Base-by-base conservation (phyloP, 2,113 vertebrate genomes). In the Macrotis lagotis region DNA sequence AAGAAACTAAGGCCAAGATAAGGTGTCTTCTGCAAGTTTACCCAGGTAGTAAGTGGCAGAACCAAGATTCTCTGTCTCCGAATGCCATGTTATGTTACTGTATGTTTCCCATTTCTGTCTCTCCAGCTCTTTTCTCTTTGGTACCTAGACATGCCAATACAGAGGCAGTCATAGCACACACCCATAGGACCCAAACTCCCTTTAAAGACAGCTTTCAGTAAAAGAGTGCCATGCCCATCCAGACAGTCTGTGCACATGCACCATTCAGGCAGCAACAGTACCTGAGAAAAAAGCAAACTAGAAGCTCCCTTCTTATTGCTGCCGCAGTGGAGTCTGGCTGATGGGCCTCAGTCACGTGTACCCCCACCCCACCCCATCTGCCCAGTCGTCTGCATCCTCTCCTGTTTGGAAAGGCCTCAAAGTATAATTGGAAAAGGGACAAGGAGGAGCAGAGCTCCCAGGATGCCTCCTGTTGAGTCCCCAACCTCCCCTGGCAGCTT, bases 381-480 rank as follows among this genome's bases (percentile, higher is more conserved):
- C 25, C 90, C 47, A 11, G 90, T 2, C 44, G 16, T 83, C 66
- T 44, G 53, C 89, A 0, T 0, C 12, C 9, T 48, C 55, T 4
- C 66, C 25, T 48, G 44, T 51, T 51, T 89, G 66, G 11, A 31
- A 37, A 50, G 55, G 89, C 44, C 11, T 3, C 48, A 37, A 88
- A n/a, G 90, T 94, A 95, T 92, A 94, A 94, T 9, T 51, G 3
- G 59, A 59, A 51, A 47, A 91, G 50, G 94, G 93, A 89, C 83
- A 83, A 74, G 88, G 50, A 25, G 91, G 92, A 96, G 90, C 47
- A 48, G 8, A 48, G 90, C 31, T 94, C 92, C 88, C 0, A 2
- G 83, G 1, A 12, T 0, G n/a, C 28, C 24, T 97, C 90, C 92
- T 90, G 3, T 48, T 91, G 92, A 25, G n/a, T 50, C 48, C 90